Evolutionary conservation across 2,797 vertebrate genomes (phyloP).

Genomic region (Buphagus erythrorhynchus): DNA sequence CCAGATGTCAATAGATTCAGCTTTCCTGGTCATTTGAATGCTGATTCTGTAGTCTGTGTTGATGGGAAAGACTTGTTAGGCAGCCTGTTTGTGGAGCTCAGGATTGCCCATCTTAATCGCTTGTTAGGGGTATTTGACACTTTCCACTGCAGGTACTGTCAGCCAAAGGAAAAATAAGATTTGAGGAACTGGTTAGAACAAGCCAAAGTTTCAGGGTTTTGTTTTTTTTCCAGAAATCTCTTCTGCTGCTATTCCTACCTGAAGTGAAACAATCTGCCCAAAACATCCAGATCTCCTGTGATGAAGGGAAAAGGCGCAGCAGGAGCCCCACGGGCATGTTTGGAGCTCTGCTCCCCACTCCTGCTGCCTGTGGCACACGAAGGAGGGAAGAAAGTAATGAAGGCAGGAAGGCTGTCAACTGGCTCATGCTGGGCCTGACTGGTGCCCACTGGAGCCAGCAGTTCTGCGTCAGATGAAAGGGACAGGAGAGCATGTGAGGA

Average conservation of each 20-base stretch:
- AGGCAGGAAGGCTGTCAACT: background rate
- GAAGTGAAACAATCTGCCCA: background rate
- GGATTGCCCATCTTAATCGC: slow-evolving; percentile 10
- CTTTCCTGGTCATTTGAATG: slow-evolving; percentile 60
- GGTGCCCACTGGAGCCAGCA: background rate
- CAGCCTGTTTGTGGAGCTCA: slow-evolving; percentile 40
- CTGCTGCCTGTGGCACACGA: background rate
- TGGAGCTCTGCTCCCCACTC: background rate
- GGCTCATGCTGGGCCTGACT: background rate
- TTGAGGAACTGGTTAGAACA: background rate
- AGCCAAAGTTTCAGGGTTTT: background rate
- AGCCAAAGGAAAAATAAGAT: slow-evolving; percentile 31
- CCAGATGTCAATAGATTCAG: slow-evolving; percentile 64
- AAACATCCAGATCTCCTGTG: background rate
- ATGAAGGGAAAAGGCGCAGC: background rate
- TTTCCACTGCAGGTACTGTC: slow-evolving; percentile 25
- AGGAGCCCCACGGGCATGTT: background rate
- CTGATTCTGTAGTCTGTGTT: slow-evolving; percentile 57
- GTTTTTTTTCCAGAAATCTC: background rate
- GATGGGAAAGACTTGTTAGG: slow-evolving; percentile 47
- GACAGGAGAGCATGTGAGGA: background rate
- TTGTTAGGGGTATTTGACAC: slow-evolving; percentile 41
- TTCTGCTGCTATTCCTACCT: background rate
- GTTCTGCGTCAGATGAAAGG: background rate
- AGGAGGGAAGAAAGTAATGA: background rate